Conservation (phyloP, 2,888 invertebrate genomes). For the Tenthredo notha region DNA sequence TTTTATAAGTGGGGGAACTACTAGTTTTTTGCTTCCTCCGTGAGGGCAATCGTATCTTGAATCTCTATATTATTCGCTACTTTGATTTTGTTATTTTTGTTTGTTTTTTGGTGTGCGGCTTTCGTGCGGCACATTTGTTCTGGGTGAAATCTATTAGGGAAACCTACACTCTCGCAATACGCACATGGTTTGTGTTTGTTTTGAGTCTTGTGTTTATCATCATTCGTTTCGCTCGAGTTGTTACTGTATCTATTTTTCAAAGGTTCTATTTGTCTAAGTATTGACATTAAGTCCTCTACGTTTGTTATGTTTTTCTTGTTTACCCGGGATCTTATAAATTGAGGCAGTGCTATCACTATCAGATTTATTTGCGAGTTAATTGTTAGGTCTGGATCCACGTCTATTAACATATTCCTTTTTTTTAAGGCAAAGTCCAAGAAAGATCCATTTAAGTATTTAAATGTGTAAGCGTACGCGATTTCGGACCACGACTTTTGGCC, state of each 20-base stretch:
- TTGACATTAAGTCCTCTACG: constrained; percentile 45
- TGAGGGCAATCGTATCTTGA: constrained; percentile 16
- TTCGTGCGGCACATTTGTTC: constrained; percentile 52
- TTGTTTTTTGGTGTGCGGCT: constrained; percentile 5
- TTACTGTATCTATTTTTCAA: neutral
- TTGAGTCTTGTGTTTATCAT: neutral
- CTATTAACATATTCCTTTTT: constrained; percentile 47
- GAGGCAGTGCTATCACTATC: constrained; percentile 31
- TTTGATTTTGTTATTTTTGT: constrained; percentile 53
- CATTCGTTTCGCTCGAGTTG: neutral
- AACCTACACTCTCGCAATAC: constrained; percentile 46
- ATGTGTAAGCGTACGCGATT: constrained; percentile 48
- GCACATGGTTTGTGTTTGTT: neutral
- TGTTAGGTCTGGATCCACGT: constrained; percentile 9
- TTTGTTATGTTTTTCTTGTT: constrained; percentile 12
- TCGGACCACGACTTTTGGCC: constrained; percentile 43
- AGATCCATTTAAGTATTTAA: constrained; percentile 38
- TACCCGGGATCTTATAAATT: constrained; percentile 17
- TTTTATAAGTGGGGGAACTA: constrained; percentile 53
- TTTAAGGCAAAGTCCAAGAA: constrained; percentile 49
- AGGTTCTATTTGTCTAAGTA: neutral
- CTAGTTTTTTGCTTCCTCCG: constrained; percentile 58
- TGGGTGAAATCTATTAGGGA: constrained; percentile 54
- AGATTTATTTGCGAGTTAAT: constrained; percentile 44
- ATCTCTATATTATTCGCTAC: neutral